phyloP scores from a whole-genome alignment of 2,113 vertebrate genomes.

The Plestiodon gilberti region DNA sequence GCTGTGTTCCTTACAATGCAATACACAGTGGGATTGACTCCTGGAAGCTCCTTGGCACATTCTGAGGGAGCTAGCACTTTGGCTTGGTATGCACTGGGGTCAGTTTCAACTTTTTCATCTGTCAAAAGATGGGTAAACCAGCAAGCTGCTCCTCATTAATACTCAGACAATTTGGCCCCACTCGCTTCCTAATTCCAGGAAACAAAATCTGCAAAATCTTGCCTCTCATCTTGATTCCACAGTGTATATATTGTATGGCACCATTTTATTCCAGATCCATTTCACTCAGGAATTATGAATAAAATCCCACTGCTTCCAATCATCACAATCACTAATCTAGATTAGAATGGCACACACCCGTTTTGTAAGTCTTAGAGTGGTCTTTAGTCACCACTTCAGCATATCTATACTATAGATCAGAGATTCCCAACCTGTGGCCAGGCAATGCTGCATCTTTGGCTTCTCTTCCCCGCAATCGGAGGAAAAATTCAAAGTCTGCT shows the following conservation, averaged over 20 bases:
- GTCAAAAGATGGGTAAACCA: not conserved
- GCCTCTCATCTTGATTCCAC: not conserved
- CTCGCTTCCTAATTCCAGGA: not conserved
- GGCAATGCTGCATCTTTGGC: too few relatives aligned
- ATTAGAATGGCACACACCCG: not conserved
- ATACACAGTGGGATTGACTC: not conserved
- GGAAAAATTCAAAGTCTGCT: too few relatives aligned
- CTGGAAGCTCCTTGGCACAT: not conserved
- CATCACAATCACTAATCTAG: not conserved
- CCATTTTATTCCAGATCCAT: not conserved
- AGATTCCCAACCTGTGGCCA: too few relatives aligned
- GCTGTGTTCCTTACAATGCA: not conserved
- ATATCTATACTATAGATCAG: not conserved
- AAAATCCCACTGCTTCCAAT: not conserved
- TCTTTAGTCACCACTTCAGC: not conserved
- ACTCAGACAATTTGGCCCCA: not conserved
- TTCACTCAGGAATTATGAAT: not conserved
- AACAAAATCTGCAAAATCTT: not conserved
- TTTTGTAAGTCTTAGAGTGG: not conserved
- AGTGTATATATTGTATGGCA: not conserved
- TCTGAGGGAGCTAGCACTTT: not conserved
- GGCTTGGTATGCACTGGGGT: not conserved
- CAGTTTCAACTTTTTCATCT: not conserved
- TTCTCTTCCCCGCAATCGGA: too few relatives aligned
- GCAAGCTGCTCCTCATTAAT: not conserved